Conservation (phyloP, 2,797 vertebrate genomes). For the Pteropus rufus region DNA sequence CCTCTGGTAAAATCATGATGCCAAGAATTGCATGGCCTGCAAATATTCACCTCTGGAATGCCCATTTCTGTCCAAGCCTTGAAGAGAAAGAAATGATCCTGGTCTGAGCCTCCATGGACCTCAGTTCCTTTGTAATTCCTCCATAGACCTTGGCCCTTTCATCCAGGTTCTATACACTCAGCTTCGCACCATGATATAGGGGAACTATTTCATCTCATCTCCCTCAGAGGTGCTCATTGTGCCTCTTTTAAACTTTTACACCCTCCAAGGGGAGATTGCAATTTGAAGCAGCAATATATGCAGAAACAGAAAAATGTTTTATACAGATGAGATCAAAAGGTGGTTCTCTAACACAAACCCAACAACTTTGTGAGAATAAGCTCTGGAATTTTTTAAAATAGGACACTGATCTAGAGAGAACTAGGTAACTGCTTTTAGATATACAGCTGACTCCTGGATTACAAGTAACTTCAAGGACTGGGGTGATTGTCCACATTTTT, state of each 20-base stretch:
- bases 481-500: neutral
- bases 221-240: neutral
- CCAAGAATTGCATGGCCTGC: neutral
- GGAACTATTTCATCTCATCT: neutral
- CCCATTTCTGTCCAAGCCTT: neutral
- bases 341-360: neutral
- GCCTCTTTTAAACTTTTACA: neutral
- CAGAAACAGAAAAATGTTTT: neutral
- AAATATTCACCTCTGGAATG: conserved; percentile 38
- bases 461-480: neutral
- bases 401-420: neutral
- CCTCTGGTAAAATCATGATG: neutral
- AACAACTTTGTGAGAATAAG: neutral
- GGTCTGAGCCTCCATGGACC: neutral
- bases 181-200: neutral
- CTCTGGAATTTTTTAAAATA: neutral
- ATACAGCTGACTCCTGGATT: too few species aligned
- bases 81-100: neutral
- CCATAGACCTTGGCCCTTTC: neutral
- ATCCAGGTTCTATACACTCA: neutral
- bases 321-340: neutral
- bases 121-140: neutral
- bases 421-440: neutral
- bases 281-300: neutral
- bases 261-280: neutral